Evolutionary conservation across 1,140 invertebrate species (phyloP).

Genomic region (Drosophila nannoptera): DNA sequence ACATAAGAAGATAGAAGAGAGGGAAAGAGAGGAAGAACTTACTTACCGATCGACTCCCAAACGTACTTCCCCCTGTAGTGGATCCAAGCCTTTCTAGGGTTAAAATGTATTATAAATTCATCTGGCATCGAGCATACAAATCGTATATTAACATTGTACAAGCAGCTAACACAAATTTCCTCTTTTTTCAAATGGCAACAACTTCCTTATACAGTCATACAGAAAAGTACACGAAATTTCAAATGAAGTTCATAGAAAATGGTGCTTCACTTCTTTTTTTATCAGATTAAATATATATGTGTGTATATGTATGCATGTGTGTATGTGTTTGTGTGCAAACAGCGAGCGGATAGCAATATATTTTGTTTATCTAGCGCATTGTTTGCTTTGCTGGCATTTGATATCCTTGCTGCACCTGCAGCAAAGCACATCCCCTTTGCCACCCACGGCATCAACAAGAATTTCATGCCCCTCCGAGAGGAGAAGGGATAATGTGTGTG

Average conservation of each 20-base stretch:
- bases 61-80: neutral
- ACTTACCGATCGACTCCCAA: no score
- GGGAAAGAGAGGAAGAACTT: no score
- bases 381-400: conserved; percentile 9
- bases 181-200: conserved; percentile 50
- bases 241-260: conserved; percentile 45
- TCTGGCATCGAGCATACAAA: conserved; percentile 48
- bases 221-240: conserved; percentile 39
- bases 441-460: neutral
- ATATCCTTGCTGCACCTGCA: conserved; percentile 43
- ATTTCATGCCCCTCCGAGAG: neutral
- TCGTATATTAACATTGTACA: conserved; percentile 18
- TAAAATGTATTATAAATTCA: conserved; percentile 34
- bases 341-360: conserved; percentile 27
- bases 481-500: neutral
- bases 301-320: conserved; percentile 1
- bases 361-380: conserved; percentile 27
- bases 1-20: no score
- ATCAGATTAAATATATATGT: conserved; percentile 13
- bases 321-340: neutral
- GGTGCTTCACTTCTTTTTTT: conserved; percentile 27
- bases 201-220: conserved; percentile 46
- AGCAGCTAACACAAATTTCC: conserved; percentile 30
- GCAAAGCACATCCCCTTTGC: neutral
- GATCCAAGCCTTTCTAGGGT: conserved; percentile 30